A percentile compares a stretch with the other conserved stretches of the same genome.
phyloP scores from a whole-genome alignment of 2,888 invertebrate species.

The Aelia acuminata region DNA sequence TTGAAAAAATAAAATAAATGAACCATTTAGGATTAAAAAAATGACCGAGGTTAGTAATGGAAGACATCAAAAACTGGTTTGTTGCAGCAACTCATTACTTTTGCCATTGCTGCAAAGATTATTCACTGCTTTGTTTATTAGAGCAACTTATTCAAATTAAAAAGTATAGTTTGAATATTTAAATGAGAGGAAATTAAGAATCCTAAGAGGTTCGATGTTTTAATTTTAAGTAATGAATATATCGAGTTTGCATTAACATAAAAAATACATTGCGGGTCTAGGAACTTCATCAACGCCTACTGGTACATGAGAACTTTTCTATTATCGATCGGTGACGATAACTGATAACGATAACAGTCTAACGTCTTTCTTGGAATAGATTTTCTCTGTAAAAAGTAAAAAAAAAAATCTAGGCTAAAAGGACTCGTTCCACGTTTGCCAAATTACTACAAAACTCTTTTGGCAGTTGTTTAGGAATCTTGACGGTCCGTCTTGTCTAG shows the following conservation, averaged over 20 bases:
- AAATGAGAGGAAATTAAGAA: not conserved
- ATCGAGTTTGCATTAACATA: not conserved
- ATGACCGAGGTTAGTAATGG: no score
- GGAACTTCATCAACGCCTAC: constrained; percentile 6
- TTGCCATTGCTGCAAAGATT: not conserved
- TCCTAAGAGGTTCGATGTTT: not conserved
- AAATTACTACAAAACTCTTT: constrained; percentile 55
- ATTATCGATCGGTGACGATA: not conserved
- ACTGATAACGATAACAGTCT: not conserved
- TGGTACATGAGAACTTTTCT: not conserved
- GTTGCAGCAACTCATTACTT: not conserved
- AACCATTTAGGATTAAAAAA: no score
- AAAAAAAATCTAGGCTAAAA: constrained; percentile 35
- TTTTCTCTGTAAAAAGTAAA: not conserved
- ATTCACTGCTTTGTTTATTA: not conserved
- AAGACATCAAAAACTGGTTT: not conserved
- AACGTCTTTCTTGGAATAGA: not conserved
- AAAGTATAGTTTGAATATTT: not conserved
- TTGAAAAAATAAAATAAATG: no score
- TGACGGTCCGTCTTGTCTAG: not conserved
- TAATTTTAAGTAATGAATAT: not conserved
- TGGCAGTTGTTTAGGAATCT: constrained; percentile 45
- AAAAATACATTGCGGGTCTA: not conserved
- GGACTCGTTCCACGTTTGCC: constrained; percentile 43
- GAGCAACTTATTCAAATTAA: not conserved